Evolutionary conservation across 2,797 vertebrate species (phyloP), one percentile per base, ranked within the genome.

Genomic region (Sebastiscus tertius): DNA sequence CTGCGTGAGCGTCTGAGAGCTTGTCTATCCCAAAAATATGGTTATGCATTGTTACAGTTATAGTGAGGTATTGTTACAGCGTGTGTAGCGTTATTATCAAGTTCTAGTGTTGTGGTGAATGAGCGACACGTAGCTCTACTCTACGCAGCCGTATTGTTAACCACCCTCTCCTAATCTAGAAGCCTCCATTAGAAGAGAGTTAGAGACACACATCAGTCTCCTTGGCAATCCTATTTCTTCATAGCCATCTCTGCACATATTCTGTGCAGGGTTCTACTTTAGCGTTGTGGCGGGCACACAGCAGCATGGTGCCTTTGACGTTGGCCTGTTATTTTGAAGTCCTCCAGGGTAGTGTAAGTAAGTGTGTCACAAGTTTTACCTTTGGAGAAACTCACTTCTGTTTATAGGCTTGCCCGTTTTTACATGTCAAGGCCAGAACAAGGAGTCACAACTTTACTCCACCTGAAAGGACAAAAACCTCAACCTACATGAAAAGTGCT

Each of bases 281-380:
- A 39, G 20, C 11, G 46, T 56, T 36, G 6, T 42, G 24, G 26
- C 2, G 6, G 36, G 13, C 58, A 7, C n/a, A 65, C 54, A 70
- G 77, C 72, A 73, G 58, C 71, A 20, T 12, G 46, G 11, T 8
- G 36, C 56, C 49, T 62, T 75, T 82, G 80, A 82, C 3, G 26
- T 42, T 69, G 63, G 59, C 36, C 67, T 70, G 63, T 71, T 80
- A 72, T 75, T 79, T 73, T 79, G 8, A 52, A 55, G 55, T 65
- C 76, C 54, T 71, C 42, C 13, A 72, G 75, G 73, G 60, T 71
- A 11, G 42, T 36, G 55, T 26, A 59, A 61, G 39, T 81, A 84
- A 88, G 81, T 91, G 72, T 90, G 87, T 90, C 85, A 85, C 82
- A 76, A 61, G 83, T 76, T 75, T 62, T 63, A 81, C 84, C 79